Evolutionary conservation across 2,888 invertebrate genomes (phyloP).

Genomic region (Drosophila heteroneura): DNA sequence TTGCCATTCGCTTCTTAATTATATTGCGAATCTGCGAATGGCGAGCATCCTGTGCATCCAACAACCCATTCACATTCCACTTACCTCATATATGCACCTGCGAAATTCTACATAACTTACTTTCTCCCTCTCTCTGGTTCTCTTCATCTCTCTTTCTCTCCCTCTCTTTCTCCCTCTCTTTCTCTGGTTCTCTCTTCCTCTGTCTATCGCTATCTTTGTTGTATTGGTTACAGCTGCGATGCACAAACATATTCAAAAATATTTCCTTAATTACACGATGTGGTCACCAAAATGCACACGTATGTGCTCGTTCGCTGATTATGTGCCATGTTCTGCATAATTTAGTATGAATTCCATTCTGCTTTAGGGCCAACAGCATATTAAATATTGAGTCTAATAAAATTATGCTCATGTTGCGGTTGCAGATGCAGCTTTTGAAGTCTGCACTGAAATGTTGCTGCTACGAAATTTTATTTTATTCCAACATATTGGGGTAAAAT

Average conservation of each 20-base stretch:
- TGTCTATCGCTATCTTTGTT: background rate
- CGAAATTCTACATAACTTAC: slow-evolving; percentile 3
- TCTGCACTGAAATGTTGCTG: background rate
- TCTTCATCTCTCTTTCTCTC: background rate
- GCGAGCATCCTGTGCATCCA: slow-evolving; percentile 7
- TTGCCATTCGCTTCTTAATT: slow-evolving; percentile 55
- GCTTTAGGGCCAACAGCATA: slow-evolving; percentile 16
- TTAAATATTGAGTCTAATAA: slow-evolving; percentile 12
- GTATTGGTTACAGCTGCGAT: background rate
- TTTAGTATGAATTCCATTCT: slow-evolving; percentile 38
- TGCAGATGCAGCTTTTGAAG: background rate
- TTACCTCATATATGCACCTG: slow-evolving; percentile 36
- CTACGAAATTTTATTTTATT: background rate
- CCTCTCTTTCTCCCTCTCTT: slow-evolving; percentile 9
- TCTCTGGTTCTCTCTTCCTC: background rate
- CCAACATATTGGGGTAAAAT: background rate
- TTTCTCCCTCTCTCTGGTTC: background rate
- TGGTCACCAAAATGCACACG: slow-evolving; percentile 43
- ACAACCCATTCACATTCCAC: slow-evolving; percentile 34
- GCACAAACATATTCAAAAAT: slow-evolving; percentile 44
- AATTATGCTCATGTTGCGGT: slow-evolving; percentile 1
- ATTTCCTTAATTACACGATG: slow-evolving; percentile 63
- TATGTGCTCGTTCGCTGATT: slow-evolving; percentile 48
- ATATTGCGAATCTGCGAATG: slow-evolving; percentile 49
- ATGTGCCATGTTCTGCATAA: slow-evolving; percentile 46